Conservation (phyloP, 2,113 vertebrate genomes). For the Corythornis cristatus region DNA sequence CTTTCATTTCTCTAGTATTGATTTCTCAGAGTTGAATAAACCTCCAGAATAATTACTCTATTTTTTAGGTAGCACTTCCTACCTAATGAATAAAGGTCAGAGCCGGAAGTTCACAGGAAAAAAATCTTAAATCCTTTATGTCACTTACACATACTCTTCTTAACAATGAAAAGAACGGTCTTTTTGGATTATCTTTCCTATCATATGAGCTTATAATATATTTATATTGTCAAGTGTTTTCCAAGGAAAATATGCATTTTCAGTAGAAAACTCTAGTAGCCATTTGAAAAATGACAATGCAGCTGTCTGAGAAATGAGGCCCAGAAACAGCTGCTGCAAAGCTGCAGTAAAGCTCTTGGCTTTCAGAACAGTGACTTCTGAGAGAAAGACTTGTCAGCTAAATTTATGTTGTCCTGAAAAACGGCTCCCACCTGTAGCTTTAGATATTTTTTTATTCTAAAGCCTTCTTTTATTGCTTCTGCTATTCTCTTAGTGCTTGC, state of each 20-base stretch:
- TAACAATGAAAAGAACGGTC: background rate
- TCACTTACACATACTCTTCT: background rate
- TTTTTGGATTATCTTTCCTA: background rate
- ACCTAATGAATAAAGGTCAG: background rate
- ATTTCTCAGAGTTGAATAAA: background rate
- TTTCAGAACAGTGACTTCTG: background rate
- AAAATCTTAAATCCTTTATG: background rate
- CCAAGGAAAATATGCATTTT: background rate
- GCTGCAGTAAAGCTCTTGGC: background rate
- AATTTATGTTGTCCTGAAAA: background rate
- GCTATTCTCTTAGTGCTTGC: background rate
- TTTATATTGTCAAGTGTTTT: background rate
- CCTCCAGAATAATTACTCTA: background rate
- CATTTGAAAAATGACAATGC: background rate
- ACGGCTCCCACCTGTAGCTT: background rate
- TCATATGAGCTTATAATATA: background rate
- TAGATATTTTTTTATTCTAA: background rate
- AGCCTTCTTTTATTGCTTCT: background rate
- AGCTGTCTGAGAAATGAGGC: background rate
- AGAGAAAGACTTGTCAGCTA: background rate
- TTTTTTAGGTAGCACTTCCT: background rate
- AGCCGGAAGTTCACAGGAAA: background rate
- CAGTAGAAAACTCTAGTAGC: background rate
- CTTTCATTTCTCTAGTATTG: background rate
- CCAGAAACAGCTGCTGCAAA: background rate